phyloP scores from a whole-genome alignment of 2,797 vertebrate genomes.

The Peromyscus aztecus region DNA sequence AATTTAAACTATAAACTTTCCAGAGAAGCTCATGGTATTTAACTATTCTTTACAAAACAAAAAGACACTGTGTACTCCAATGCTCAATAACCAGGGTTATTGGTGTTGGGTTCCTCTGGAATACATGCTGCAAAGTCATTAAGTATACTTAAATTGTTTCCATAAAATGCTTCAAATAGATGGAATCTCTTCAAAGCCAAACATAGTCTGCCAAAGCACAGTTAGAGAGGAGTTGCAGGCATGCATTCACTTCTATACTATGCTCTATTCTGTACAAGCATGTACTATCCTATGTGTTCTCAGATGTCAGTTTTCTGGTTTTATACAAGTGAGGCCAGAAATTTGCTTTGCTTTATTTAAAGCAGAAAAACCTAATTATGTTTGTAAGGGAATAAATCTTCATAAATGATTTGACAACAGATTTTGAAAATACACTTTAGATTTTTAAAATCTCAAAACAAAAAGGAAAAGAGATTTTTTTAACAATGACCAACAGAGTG shows the following conservation, averaged over 20 bases:
- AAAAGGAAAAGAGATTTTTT: slow-evolving; percentile 12
- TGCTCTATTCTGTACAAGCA: slow-evolving; percentile 65
- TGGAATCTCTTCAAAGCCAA: slow-evolving; percentile 39
- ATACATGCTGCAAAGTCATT: slow-evolving; percentile 48
- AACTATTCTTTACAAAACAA: slow-evolving; percentile 34
- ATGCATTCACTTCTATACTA: slow-evolving; percentile 24
- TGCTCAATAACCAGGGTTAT: slow-evolving; percentile 39
- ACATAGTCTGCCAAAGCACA: neutral
- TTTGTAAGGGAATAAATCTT: slow-evolving; percentile 43
- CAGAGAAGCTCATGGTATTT: slow-evolving; percentile 21
- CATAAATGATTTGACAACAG: neutral
- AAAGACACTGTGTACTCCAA: neutral
- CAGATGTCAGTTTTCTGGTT: slow-evolving; percentile 36
- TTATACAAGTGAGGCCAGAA: slow-evolving; percentile 44
- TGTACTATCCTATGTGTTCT: slow-evolving; percentile 50
- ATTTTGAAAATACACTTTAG: slow-evolving; percentile 14
- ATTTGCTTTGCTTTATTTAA: neutral
- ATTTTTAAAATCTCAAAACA: neutral
- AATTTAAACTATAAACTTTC: slow-evolving; percentile 59
- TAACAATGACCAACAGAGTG: neutral
- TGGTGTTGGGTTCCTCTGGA: neutral
- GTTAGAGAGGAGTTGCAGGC: neutral
- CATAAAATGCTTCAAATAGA: slow-evolving; percentile 57
- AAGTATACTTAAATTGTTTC: slow-evolving; percentile 37
- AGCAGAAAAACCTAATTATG: neutral